Conservation (phyloP, 2,113 vertebrate genomes). For the Elgaria multicarinata region DNA sequence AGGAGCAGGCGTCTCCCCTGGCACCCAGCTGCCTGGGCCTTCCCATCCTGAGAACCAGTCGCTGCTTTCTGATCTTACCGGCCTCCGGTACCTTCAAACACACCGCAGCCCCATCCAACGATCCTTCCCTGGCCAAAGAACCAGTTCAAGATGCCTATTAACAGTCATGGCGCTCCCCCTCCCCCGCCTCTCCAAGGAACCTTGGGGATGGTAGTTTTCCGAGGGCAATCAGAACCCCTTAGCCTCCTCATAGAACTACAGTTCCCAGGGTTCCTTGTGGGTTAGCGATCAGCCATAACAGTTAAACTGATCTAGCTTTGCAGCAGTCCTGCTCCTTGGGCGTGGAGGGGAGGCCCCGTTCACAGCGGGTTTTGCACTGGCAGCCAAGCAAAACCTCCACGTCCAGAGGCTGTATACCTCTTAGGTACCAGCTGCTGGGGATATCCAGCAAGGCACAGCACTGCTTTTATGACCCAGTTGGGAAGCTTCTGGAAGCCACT, state of each 20-base stretch:
- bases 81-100: neutral
- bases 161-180: neutral
- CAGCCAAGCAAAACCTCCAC: too few relatives aligned
- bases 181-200: neutral
- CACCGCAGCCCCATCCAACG: neutral
- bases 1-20: too few relatives aligned
- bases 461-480: too few relatives aligned
- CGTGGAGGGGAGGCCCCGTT: too few relatives aligned
- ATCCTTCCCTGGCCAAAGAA: neutral
- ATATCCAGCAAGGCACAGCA: too few relatives aligned
- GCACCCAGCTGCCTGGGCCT: neutral
- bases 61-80: too few relatives aligned
- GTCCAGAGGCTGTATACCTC: too few relatives aligned
- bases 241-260: neutral
- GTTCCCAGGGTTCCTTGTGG: neutral
- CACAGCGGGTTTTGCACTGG: too few relatives aligned
- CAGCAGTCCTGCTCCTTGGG: too few relatives aligned
- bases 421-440: too few relatives aligned
- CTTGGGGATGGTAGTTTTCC: neutral
- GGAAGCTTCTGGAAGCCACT: too few relatives aligned
- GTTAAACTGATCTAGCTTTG: neutral
- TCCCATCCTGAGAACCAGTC: neutral
- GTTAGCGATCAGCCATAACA: neutral
- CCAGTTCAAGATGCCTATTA: neutral
- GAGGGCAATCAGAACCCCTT: neutral